Evolutionary conservation across 2,113 vertebrate genomes (phyloP), one percentile per base, ranked within the genome.

Genomic region (Oncorhynchus masou): DNA sequence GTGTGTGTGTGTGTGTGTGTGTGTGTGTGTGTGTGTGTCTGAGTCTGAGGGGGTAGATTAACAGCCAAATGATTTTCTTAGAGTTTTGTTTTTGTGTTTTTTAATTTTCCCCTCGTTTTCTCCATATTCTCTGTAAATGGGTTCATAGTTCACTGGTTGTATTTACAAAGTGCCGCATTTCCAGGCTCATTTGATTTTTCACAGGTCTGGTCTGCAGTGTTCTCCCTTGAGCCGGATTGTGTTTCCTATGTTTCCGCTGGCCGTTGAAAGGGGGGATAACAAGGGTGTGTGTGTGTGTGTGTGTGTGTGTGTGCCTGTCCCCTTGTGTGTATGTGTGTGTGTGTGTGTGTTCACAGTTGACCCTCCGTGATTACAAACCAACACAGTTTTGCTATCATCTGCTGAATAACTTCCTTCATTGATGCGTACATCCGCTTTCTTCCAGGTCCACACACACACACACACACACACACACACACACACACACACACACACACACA

Each of bases 401-500:
- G 15, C 51, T 54, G 51, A 54, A 54, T 15, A 54, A 54, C 13
- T 15, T 54, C 51, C 15, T 16, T 54, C 51, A 54, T 54, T 54
- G 51, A 54, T 19, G 15, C 3, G 51, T 54, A 54, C 16, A 54
- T 19, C 15, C 4, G 15, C 51, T 54, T 54, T 54, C 51, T 54
- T 54, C 51, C 51, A 16, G 15, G 51, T 54, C 29, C 29, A 29
- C 0, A 54, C 51, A 4, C 4, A 13, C 34, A 34, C 24, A 15
- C 13, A 66, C 25, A 15, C 27, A 60, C 51, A 73, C 71, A 60
- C 51, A 31, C 51, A 31, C 71, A 72, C 70, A 72, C 51, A 72
- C 49, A 29, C 4, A 13, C 34, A 34, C 22, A 60, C 39, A 71
- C 69, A 57, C 70, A 57, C 22, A 74, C 60, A 49, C 73, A 29